A percentile compares a stretch with the other conserved stretches of the same genome.
These are phyloP conservation scores for Microchrysa polita DNA, from an alignment of 2,888 invertebrate species.

Conservation along the genomic window DNA sequence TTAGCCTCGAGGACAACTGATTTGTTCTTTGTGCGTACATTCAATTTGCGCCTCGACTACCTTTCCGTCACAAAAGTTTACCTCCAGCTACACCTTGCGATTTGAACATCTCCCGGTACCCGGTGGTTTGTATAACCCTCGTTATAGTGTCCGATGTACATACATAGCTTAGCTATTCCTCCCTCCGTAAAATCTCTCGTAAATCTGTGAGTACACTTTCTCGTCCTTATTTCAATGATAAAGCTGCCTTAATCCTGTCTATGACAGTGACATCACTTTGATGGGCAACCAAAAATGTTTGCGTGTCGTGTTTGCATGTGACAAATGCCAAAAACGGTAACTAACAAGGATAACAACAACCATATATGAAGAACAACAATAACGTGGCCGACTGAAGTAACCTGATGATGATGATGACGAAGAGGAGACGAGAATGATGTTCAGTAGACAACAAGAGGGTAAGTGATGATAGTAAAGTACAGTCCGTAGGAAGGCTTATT, in stretches of 20 bases:
- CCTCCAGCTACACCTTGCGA: background rate
- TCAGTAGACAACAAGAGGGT: constrained; percentile 14
- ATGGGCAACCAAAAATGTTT: constrained; percentile 51
- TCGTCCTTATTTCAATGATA: constrained; percentile 40
- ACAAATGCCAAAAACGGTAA: constrained; percentile 48
- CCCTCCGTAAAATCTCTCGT: background rate
- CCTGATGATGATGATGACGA: constrained; percentile 12
- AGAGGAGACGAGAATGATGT: background rate
- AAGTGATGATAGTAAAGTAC: constrained; percentile 26
- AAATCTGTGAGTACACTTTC: constrained; percentile 27
- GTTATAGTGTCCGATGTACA: no score
- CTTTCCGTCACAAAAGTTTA: background rate
- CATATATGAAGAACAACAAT: constrained; percentile 30
- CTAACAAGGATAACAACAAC: constrained; percentile 35
- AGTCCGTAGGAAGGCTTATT: background rate
- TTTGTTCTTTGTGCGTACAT: constrained; percentile 16
- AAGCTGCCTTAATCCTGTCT: constrained; percentile 50
- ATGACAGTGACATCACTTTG: constrained; percentile 51
- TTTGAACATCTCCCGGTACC: background rate
- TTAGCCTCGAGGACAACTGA: background rate
- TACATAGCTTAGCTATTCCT: background rate
- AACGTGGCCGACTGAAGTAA: constrained; percentile 4
- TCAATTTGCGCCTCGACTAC: background rate
- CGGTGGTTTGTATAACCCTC: no score
- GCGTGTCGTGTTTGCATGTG: constrained; percentile 49